Conservation (phyloP, 35 echinoderm and acorn worm genomes). For the Amphiura filiformis region DNA sequence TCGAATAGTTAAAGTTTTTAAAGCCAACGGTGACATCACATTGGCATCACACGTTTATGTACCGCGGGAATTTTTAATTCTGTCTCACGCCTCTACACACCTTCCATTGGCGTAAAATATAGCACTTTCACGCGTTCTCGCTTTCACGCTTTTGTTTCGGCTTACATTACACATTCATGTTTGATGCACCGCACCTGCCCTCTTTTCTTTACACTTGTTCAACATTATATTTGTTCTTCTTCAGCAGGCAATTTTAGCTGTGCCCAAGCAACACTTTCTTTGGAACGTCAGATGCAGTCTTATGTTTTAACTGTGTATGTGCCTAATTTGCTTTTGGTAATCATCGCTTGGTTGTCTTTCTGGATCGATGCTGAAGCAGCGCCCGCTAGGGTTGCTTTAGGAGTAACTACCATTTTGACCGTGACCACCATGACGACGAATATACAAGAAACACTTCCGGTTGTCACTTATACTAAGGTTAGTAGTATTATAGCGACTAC, state of each 20-base stretch:
- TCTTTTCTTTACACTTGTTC: not conserved
- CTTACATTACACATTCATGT: too few relatives aligned
- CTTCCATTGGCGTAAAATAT: too few relatives aligned
- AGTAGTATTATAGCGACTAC: not conserved
- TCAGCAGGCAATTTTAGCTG: conserved; percentile 50
- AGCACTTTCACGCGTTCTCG: too few relatives aligned
- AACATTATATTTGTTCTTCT: not conserved
- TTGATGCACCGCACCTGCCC: not conserved
- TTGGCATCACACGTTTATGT: too few relatives aligned
- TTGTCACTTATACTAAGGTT: conserved; percentile 64
- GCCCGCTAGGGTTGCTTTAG: conserved; percentile 55
- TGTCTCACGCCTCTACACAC: too few relatives aligned
- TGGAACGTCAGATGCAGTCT: conserved; percentile 54
- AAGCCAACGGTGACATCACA: too few relatives aligned
- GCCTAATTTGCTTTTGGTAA: conserved; percentile 47
- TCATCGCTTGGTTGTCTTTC: conserved; percentile 64
- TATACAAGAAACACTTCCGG: conserved; percentile 59
- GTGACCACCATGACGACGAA: conserved; percentile 65
- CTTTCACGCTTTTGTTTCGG: too few relatives aligned
- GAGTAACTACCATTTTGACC: conserved; percentile 62
- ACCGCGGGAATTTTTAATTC: too few relatives aligned
- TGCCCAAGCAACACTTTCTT: not conserved
- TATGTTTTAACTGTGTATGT: conserved; percentile 56
- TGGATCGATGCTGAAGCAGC: too few relatives aligned
- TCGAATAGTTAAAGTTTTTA: too few relatives aligned